phyloP scores from a whole-genome alignment of 2,888 invertebrate genomes.

The Gortyna flavago region DNA sequence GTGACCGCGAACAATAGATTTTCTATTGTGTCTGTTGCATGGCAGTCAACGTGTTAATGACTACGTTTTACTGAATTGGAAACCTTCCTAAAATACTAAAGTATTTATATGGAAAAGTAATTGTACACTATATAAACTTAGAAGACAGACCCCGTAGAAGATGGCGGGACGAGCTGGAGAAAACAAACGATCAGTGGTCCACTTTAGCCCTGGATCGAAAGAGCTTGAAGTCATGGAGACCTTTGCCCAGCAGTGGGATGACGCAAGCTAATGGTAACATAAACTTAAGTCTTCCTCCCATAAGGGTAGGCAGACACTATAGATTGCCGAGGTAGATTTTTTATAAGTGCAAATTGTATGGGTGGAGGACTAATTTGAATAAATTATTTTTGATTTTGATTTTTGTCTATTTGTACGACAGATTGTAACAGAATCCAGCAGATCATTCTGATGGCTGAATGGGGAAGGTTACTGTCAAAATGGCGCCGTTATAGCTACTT shows the following conservation, averaged over 20 bases:
- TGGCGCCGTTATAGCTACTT: not conserved
- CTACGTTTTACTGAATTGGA: conserved; percentile 9
- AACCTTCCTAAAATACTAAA: conserved; percentile 3
- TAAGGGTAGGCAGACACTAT: not conserved
- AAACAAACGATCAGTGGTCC: not conserved
- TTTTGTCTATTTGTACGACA: not conserved
- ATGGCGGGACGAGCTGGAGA: not conserved
- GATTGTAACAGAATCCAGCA: not conserved
- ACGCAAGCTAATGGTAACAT: not conserved
- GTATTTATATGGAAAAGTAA: not conserved
- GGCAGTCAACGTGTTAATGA: no score
- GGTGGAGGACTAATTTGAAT: no score
- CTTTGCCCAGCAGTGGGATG: not conserved
- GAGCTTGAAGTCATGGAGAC: not conserved
- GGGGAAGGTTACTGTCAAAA: not conserved
- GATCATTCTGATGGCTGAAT: not conserved
- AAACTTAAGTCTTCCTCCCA: not conserved
- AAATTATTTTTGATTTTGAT: no score
- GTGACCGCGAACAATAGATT: no score
- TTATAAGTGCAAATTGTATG: not conserved
- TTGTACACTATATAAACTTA: not conserved
- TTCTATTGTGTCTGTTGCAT: no score
- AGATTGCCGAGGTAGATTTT: not conserved
- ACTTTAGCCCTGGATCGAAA: not conserved
- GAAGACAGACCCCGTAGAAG: not conserved